Conservation (phyloP, 1,140 invertebrate species). For the Zaprionus gabonicus region DNA sequence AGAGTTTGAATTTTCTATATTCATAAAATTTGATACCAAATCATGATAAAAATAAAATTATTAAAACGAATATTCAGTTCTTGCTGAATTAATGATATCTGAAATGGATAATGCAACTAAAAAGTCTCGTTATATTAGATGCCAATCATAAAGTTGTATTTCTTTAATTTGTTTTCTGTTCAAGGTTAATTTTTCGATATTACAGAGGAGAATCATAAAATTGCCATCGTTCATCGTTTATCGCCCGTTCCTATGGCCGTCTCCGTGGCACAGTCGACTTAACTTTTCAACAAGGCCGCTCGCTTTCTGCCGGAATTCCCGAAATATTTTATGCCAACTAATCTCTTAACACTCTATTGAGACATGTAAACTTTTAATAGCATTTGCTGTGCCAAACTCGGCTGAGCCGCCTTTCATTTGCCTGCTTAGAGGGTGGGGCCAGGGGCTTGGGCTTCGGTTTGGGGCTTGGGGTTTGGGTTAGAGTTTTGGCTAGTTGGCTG, state of each 20-base stretch:
- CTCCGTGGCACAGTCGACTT: not conserved
- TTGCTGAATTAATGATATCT: no score
- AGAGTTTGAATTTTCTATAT: no score
- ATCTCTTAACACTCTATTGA: constrained; percentile 82
- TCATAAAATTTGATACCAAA: no score
- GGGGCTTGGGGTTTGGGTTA: not conserved
- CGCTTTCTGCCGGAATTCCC: constrained; percentile 45
- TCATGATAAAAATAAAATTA: no score
- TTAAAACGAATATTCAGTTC: no score
- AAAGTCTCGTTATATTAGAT: not conserved
- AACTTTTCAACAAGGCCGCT: constrained; percentile 54
- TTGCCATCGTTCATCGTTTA: constrained; percentile 7
- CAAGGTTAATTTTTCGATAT: not conserved
- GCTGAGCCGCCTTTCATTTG: constrained; percentile 11
- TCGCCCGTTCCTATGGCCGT: not conserved
- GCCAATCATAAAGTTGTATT: not conserved
- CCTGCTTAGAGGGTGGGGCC: not conserved
- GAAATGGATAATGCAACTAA: no score
- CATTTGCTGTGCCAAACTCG: constrained; percentile 61
- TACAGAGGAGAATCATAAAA: constrained; percentile 21
- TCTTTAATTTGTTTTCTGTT: constrained; percentile 5
- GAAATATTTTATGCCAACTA: constrained; percentile 75
- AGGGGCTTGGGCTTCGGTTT: not conserved
- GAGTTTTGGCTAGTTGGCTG: constrained; percentile 1
- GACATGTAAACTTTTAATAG: constrained; percentile 82